A percentile compares a stretch with the other conserved stretches of the same genome.
Evolutionary conservation across 1,140 invertebrate species (phyloP).

Genomic region (Drosophila mojavensis): DNA sequence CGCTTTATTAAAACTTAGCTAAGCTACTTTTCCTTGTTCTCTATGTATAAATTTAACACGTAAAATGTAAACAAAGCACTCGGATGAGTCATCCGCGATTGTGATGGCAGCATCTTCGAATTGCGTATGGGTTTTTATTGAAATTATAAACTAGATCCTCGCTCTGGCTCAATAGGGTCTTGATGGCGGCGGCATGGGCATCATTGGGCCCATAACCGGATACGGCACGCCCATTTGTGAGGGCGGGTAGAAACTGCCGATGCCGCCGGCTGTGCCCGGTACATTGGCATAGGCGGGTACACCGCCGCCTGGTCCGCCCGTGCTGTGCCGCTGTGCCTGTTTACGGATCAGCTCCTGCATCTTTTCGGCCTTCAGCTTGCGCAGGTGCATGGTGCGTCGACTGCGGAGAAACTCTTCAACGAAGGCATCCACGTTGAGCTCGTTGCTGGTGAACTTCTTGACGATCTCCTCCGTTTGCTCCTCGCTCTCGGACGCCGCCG

Average conservation of each 20-base stretch:
- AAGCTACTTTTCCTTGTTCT: neutral
- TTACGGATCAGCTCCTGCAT: slow-evolving; percentile 90
- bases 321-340: slow-evolving; percentile 66
- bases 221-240: slow-evolving; percentile 83
- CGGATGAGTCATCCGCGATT: slow-evolving; percentile 37
- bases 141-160: neutral
- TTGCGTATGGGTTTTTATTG: neutral
- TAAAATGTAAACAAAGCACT: slow-evolving; percentile 38
- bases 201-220: slow-evolving; percentile 85
- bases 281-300: slow-evolving; percentile 60
- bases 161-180: slow-evolving; percentile 62
- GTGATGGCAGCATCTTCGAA: slow-evolving; percentile 27
- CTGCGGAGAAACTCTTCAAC: slow-evolving; percentile 90
- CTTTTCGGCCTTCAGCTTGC: slow-evolving; percentile 94
- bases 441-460: slow-evolving; percentile 90
- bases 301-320: slow-evolving; percentile 6
- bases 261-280: slow-evolving; percentile 17
- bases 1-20: slow-evolving; percentile 8
- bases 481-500: slow-evolving; percentile 93
- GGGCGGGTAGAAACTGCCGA: slow-evolving; percentile 66
- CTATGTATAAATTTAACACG: slow-evolving; percentile 5
- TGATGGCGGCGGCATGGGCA: slow-evolving; percentile 86
- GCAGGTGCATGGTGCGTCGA: slow-evolving; percentile 91
- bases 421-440: slow-evolving; percentile 91
- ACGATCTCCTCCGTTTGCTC: slow-evolving; percentile 93